Evolutionary conservation across 30 jellyfish, hydroid and myxozoan genomes (phyloP).

Genomic region (Hydra vulgaris): DNA sequence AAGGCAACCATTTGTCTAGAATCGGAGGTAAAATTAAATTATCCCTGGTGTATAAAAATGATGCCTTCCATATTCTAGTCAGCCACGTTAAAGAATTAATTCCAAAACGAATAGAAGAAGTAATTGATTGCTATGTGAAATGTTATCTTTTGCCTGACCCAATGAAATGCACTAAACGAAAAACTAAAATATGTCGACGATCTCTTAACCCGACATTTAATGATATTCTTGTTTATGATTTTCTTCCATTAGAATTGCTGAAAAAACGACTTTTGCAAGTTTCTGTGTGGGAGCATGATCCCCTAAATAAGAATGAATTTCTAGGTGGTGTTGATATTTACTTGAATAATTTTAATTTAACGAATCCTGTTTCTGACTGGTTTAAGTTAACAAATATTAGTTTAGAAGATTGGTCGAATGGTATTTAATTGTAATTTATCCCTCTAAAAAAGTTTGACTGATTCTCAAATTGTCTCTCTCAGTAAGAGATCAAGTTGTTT

Average conservation of each 20-base stretch:
- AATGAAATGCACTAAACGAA: slow-evolving; percentile 52
- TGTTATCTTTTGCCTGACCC: slow-evolving; percentile 77
- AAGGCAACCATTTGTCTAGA: slow-evolving; percentile 62
- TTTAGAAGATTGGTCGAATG: neutral
- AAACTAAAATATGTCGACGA: slow-evolving; percentile 60
- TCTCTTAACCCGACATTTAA: slow-evolving; percentile 79
- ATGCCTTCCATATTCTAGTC: slow-evolving; percentile 46
- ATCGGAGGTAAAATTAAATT: slow-evolving; percentile 88
- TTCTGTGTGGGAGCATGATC: slow-evolving; percentile 82
- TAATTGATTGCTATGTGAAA: slow-evolving; percentile 78
- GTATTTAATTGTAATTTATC: no score
- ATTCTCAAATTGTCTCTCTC: no score
- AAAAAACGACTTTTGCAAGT: slow-evolving; percentile 53
- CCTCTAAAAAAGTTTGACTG: neutral
- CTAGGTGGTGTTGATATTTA: slow-evolving; percentile 79
- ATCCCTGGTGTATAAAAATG: slow-evolving; percentile 34
- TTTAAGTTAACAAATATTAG: slow-evolving; percentile 37
- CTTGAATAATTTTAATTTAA: slow-evolving; percentile 50
- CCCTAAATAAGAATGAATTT: slow-evolving; percentile 49
- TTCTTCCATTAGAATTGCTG: slow-evolving; percentile 30
- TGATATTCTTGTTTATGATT: slow-evolving; percentile 52
- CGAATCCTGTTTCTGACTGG: slow-evolving; percentile 48
- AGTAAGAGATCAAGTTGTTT: no score
- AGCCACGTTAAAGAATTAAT: slow-evolving; percentile 61
- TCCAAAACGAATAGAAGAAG: slow-evolving; percentile 68